Evolutionary conservation across 35 echinoderm and acorn worm genomes (phyloP).

Genomic region (Apostichopus japonicus): DNA sequence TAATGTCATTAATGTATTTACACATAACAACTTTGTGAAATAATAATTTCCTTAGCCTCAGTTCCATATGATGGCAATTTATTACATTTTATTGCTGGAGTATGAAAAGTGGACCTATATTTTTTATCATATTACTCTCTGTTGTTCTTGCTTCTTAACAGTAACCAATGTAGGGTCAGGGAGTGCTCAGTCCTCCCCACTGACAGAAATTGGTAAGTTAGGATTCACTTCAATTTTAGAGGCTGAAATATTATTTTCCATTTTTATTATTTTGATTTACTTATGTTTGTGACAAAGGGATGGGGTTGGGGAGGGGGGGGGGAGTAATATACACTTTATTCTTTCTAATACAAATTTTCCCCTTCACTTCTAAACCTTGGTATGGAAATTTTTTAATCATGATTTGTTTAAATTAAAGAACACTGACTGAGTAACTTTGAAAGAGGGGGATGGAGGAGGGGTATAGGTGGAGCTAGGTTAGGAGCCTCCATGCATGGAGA

Average conservation of each 20-base stretch:
- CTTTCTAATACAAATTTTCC: background rate
- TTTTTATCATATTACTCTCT: background rate
- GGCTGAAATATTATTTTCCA: background rate
- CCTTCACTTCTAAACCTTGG: too few relatives aligned
- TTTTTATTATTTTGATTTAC: background rate
- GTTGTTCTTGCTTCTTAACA: background rate
- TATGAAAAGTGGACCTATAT: background rate
- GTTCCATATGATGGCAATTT: background rate
- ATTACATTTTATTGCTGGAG: background rate
- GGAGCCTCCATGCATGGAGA: too few relatives aligned
- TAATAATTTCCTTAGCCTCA: background rate
- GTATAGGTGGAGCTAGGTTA: too few relatives aligned
- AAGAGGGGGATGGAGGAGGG: too few relatives aligned
- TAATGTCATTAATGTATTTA: background rate
- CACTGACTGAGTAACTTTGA: too few relatives aligned
- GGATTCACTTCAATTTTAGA: background rate
- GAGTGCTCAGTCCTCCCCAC: background rate
- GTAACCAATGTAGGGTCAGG: background rate
- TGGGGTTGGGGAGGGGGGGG: background rate
- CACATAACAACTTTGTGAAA: background rate
- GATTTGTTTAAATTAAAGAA: too few relatives aligned
- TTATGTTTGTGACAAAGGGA: background rate
- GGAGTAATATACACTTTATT: background rate
- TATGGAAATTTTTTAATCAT: too few relatives aligned
- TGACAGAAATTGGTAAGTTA: background rate